Percentiles rank a stretch among this genome's conserved stretches.
phyloP scores from a whole-genome alignment of 2,113 vertebrate genomes.

The Aix galericulata region DNA sequence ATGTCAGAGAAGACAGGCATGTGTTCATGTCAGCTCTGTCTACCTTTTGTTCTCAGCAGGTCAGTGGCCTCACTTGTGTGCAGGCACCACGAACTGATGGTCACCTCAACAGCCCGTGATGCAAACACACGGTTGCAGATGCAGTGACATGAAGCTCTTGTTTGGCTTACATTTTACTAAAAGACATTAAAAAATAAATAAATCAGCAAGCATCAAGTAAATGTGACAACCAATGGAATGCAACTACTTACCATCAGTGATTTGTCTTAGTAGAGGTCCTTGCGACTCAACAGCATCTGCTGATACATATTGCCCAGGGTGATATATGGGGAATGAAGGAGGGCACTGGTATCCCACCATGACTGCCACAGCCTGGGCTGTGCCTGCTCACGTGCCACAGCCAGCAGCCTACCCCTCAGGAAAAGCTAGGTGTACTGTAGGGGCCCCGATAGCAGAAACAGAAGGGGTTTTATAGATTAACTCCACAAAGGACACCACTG shows the following conservation, averaged over 20 bases:
- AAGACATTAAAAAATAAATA: neutral
- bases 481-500: neutral
- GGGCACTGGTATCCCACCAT: neutral
- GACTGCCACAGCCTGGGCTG: no score
- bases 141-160: neutral
- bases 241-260: neutral
- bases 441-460: rapidly evolving
- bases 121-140: neutral
- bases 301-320: neutral
- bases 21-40: neutral
- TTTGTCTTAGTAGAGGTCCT: rapidly evolving
- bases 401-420: neutral
- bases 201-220: neutral
- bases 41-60: neutral
- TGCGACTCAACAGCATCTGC: neutral
- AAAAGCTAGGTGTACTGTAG: neutral
- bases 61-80: rapidly evolving
- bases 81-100: neutral
- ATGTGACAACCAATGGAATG: neutral
- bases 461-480: neutral
- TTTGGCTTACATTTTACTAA: neutral
- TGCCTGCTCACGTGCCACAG: rapidly evolving
- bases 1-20: neutral
- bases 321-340: neutral
- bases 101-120: neutral